Conservation (phyloP, 2,888 invertebrate species). For the Metopia argyrocephala region DNA sequence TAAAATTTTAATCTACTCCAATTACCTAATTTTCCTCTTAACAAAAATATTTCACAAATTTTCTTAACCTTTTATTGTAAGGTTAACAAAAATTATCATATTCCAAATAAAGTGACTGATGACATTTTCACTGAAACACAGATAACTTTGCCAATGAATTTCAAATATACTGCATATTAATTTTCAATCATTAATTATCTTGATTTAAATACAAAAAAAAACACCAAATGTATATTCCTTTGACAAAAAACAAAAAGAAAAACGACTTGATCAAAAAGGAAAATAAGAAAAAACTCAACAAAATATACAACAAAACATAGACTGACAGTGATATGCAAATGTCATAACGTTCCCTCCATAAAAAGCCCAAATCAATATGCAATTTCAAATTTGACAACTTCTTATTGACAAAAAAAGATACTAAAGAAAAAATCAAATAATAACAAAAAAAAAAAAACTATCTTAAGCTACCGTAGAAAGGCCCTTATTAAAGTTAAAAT, state of each 20-base stretch:
- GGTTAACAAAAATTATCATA: slow-evolving; percentile 39
- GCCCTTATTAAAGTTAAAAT: slow-evolving; percentile 34
- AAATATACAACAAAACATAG: not conserved
- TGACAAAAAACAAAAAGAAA: not conserved
- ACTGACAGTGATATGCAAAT: slow-evolving; percentile 59
- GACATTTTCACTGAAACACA: slow-evolving; percentile 6
- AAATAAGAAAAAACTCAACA: not conserved
- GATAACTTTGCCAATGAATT: slow-evolving; percentile 51
- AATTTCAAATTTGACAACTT: slow-evolving; percentile 45
- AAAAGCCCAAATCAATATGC: slow-evolving; percentile 29
- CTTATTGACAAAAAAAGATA: slow-evolving; percentile 13
- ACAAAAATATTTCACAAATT: slow-evolving; percentile 14
- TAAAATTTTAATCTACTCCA: not conserved
- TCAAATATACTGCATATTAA: slow-evolving; percentile 50
- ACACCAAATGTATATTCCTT: slow-evolving; percentile 1
- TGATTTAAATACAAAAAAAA: slow-evolving; percentile 34
- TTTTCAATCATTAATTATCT: slow-evolving; percentile 57
- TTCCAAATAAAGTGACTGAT: slow-evolving; percentile 15
- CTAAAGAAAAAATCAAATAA: not conserved
- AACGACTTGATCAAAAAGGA: not conserved
- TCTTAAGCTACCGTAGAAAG: slow-evolving; percentile 18
- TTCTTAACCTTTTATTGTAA: slow-evolving; percentile 32
- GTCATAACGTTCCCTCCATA: slow-evolving; percentile 46
- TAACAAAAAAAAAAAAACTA: slow-evolving; percentile 11
- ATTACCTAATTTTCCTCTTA: not conserved